phyloP scores from a whole-genome alignment of 2,797 vertebrate species.

The Peromyscus aztecus region DNA sequence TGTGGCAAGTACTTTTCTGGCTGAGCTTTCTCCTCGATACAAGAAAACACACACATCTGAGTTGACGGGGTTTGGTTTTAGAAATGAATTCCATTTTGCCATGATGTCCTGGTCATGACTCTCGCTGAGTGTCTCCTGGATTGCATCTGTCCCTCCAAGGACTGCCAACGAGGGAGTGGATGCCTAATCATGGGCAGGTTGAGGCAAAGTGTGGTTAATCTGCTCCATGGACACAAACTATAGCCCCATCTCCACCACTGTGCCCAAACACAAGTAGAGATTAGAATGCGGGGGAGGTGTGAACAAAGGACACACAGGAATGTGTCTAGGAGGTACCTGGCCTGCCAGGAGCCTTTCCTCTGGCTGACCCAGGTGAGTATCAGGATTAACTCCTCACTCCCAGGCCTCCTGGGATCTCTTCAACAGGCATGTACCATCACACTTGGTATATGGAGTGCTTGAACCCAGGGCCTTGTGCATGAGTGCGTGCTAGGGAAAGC shows the following conservation, averaged over 20 bases:
- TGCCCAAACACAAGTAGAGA: not conserved
- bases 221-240: not conserved
- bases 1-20: not conserved
- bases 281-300: not conserved
- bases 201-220: slow-evolving; percentile 10
- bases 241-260: not conserved
- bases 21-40: not conserved
- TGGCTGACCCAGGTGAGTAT: not conserved
- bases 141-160: not conserved
- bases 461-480: not conserved
- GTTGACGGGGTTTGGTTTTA: not conserved
- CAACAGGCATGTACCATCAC: not conserved
- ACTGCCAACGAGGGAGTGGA: not conserved
- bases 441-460: not conserved
- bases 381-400: not conserved
- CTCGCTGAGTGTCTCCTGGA: not conserved
- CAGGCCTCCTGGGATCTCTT: not conserved
- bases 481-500: not conserved
- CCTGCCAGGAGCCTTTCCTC: not conserved
- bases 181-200: slow-evolving; percentile 22
- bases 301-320: not conserved
- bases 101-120: not conserved
- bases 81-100: not conserved
- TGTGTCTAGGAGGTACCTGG: not conserved
- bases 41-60: not conserved